These are phyloP conservation scores for Eretmocerus hayati DNA, from an alignment of 2,888 invertebrate genomes.

Conservation along the genomic window DNA sequence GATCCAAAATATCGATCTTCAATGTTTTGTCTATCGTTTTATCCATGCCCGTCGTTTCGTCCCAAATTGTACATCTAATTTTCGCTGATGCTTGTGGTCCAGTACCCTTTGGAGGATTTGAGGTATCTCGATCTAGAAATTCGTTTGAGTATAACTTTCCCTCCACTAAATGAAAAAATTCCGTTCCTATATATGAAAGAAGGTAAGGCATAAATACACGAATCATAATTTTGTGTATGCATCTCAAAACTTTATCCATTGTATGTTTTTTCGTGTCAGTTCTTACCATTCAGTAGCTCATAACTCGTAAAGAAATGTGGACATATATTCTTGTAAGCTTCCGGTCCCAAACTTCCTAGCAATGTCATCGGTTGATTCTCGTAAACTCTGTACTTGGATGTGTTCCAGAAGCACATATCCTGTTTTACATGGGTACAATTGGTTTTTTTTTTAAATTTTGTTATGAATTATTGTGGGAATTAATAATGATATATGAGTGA, in stretches of 20 bases:
- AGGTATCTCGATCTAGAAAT: conserved; percentile 47
- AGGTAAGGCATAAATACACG: neutral
- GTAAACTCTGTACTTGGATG: conserved; percentile 38
- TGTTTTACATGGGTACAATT: conserved; percentile 21
- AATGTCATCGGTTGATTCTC: conserved; percentile 39
- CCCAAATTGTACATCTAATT: conserved; percentile 47
- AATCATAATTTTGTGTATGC: too few species aligned
- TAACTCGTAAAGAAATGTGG: conserved; percentile 48
- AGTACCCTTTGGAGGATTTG: conserved; percentile 39
- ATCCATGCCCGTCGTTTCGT: conserved; percentile 39
- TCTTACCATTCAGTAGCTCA: conserved; percentile 46
- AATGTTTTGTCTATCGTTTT: conserved; percentile 39
- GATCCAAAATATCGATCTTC: conserved; percentile 50
- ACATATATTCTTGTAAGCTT: conserved; percentile 48
- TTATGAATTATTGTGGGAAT: neutral
- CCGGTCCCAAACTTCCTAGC: conserved; percentile 47
- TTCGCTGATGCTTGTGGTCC: conserved; percentile 39
- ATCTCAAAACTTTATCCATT: too few species aligned
- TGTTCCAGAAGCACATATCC: conserved; percentile 44
- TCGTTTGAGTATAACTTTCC: conserved; percentile 45
- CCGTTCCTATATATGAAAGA: conserved; percentile 32
- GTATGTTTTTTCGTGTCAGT: too few species aligned
- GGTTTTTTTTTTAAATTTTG: neutral
- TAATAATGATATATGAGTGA: neutral
- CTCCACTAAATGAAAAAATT: conserved; percentile 44